Percentiles rank a stretch among this genome's conserved stretches.
These are phyloP conservation scores for Peromyscus californicus DNA, from an alignment of 2,113 vertebrate genomes.

Conservation along the genomic window DNA sequence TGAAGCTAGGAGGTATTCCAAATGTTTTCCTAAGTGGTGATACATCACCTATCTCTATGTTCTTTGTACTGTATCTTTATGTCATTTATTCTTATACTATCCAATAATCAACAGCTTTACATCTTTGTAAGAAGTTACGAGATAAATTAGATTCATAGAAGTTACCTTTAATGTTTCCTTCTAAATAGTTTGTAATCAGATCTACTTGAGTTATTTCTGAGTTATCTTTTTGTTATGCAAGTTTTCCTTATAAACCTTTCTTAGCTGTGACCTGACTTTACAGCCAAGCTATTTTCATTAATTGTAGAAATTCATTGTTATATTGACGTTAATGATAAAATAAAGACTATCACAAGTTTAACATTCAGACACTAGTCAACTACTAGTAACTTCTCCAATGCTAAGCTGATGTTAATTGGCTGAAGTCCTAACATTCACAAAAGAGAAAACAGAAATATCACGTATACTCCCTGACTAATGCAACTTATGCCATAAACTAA, in stretches of 20 bases:
- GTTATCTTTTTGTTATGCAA: background rate
- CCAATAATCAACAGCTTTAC: background rate
- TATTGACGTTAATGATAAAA: slow-evolving; percentile 10
- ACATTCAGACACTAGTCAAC: background rate
- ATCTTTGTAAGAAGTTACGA: background rate
- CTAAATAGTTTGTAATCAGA: background rate
- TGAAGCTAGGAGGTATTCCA: background rate
- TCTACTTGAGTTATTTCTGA: slow-evolving; percentile 3
- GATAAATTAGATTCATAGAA: background rate
- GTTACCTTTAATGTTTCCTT: slow-evolving; percentile 5
- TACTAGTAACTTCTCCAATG: background rate
- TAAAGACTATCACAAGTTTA: background rate
- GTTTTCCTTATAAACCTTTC: background rate
- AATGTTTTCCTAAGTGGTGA: background rate
- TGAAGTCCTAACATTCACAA: slow-evolving; percentile 18
- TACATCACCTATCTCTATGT: background rate
- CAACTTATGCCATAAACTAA: slow-evolving; percentile 34
- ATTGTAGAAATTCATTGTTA: background rate
- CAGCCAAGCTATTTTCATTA: background rate
- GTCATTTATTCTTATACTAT: background rate
- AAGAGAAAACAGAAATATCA: slow-evolving; percentile 17
- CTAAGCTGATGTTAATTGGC: background rate
- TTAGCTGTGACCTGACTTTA: background rate
- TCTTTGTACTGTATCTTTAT: background rate
- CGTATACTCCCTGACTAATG: background rate